Percentiles rank a stretch among this genome's conserved stretches.
These are phyloP conservation scores for Poeciliopsis paucimaculata DNA, from an alignment of 2,797 vertebrate species.

Conservation along the genomic window DNA sequence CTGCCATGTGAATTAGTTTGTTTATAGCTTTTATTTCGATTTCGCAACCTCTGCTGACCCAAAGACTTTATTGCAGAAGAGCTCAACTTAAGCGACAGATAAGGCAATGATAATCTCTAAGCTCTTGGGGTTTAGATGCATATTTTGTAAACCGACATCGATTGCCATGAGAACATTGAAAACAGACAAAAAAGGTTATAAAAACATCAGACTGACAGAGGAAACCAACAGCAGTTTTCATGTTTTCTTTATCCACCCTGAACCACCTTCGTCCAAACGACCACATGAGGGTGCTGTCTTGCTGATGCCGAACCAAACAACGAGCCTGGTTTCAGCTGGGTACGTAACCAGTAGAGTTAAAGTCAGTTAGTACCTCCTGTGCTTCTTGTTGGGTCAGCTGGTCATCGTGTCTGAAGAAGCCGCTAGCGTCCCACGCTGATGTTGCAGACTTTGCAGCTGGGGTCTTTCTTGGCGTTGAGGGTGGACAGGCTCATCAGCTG, in stretches of 20 bases:
- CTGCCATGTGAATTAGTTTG: neutral
- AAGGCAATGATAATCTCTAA: neutral
- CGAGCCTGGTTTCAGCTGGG: neutral
- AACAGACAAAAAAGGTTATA: neutral
- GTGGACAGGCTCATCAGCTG: conserved; percentile 95
- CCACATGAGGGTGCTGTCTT: too few relatives aligned
- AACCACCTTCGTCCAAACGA: too few relatives aligned
- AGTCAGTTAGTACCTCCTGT: conserved; percentile 19
- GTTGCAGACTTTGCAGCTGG: conserved; percentile 97
- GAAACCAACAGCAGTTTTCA: neutral
- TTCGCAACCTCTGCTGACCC: neutral
- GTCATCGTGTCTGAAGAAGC: neutral
- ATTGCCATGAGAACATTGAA: neutral
- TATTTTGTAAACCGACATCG: neutral
- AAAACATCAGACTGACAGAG: neutral
- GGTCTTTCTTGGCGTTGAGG: conserved; percentile 94
- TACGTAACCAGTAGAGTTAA: neutral
- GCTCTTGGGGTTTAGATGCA: neutral
- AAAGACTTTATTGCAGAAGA: neutral
- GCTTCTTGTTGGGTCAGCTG: conserved; percentile 6
- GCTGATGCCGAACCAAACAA: neutral
- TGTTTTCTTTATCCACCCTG: neutral
- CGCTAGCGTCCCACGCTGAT: conserved; percentile 93
- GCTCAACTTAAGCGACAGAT: neutral
- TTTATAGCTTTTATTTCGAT: neutral